phyloP scores from a whole-genome alignment of 2,888 invertebrate species.

The Boloria euphrosyne region DNA sequence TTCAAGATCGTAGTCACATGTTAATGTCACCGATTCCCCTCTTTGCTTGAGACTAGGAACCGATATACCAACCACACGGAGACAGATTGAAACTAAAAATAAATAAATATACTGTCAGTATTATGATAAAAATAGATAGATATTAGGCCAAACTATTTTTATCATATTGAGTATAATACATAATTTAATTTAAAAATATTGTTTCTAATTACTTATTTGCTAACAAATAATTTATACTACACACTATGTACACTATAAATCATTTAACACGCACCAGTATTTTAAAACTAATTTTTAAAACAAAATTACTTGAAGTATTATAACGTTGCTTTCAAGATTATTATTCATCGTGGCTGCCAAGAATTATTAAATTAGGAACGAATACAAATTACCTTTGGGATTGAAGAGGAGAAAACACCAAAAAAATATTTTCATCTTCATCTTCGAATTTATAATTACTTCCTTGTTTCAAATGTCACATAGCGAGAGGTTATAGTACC shows the following conservation, averaged over 20 bases:
- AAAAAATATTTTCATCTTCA: slow-evolving; percentile 21
- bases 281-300: neutral
- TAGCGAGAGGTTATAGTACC: slow-evolving; percentile 9
- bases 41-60: slow-evolving; percentile 82
- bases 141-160: neutral
- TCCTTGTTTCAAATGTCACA: neutral
- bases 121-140: neutral
- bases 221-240: too few relatives aligned
- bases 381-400: slow-evolving; percentile 21
- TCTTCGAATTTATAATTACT: slow-evolving; percentile 14
- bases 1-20: slow-evolving; percentile 84
- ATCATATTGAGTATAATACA: too few relatives aligned
- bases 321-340: neutral
- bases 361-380: slow-evolving; percentile 6
- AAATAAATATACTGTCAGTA: neutral
- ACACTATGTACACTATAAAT: too few relatives aligned
- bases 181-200: too few relatives aligned
- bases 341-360: slow-evolving; percentile 18
- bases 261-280: too few relatives aligned
- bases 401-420: slow-evolving; percentile 22
- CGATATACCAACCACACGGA: slow-evolving; percentile 76
- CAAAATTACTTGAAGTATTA: neutral
- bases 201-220: too few relatives aligned
- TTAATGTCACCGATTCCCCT: slow-evolving; percentile 80
- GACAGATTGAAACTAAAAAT: slow-evolving; percentile 62